Base-by-base conservation (phyloP, 2,113 vertebrate genomes). In the Alethe diademata region DNA sequence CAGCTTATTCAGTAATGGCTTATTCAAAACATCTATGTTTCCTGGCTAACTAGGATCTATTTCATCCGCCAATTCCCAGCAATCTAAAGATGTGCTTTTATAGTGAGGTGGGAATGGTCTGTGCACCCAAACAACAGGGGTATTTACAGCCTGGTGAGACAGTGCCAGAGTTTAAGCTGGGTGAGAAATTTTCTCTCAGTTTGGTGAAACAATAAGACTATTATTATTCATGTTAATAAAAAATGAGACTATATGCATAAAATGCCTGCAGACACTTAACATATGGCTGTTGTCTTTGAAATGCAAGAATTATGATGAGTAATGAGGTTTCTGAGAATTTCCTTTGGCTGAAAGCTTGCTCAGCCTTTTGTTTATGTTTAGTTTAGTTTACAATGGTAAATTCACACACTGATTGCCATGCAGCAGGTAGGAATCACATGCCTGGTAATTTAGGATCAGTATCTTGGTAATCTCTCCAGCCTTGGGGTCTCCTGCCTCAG, bases 341-440 rank as follows among this genome's bases (percentile, higher is more conserved):
- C 31, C 51, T 80, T 65, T 74, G 19, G 11, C 45, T 73, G 45
- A 54, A 36, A 70, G 42, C 38, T 88, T 65, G 24, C 58, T 73
- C 72, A 62, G 75, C 22, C 79, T 88, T 83, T 69, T 72, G 88
- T 36, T 88, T 62, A 43, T n/a, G n/a, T 58, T 72, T 86, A 29
- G 28, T 80, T 94, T 62, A 29, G 50, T 47, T 86, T 79, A 61
- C 64, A 40, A 45, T 10, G 47, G 47, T 70, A 73, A 79, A 92
- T 7, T 50, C 0, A 3, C 61, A 48, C 28, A 16, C 15, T 1
- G 2, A 56, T 20, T 6, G 1, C 71, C 26, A 36, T 9, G 57
- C 31, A 75, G 54, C 2, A 2, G 31, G 62, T 79, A 74, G 38
- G 56, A 92, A 87, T 57, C 1, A 1, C 1, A 12, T 2, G 8